phyloP scores from a whole-genome alignment of 2,888 invertebrate species.

The Oligia fasciuncula region DNA sequence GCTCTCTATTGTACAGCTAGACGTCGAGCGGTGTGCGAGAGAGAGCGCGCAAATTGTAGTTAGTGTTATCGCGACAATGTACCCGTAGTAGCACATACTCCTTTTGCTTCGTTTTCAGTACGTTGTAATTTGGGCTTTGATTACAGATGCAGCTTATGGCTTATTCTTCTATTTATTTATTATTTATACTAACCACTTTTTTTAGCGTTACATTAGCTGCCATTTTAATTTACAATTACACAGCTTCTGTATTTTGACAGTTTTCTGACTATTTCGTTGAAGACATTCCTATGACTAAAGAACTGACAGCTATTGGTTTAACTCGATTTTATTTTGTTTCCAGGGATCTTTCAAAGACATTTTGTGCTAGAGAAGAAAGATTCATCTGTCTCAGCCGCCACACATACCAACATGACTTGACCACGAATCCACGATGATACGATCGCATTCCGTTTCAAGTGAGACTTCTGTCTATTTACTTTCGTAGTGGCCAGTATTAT shows the following conservation, averaged over 20 bases:
- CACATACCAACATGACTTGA: background rate
- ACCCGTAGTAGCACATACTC: too few species aligned
- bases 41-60: too few species aligned
- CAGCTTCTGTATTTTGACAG: background rate
- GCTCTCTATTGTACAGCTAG: too few species aligned
- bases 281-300: background rate
- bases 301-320: background rate
- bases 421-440: background rate
- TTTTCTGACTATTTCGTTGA: background rate
- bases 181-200: too few species aligned
- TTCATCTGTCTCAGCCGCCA: background rate
- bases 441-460: background rate
- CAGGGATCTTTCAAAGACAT: background rate
- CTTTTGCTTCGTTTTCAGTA: background rate
- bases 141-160: background rate
- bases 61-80: too few species aligned
- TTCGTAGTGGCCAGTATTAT: conserved; percentile 2
- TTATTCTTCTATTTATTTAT: too few species aligned
- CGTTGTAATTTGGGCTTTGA: background rate
- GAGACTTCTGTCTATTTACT: conserved; percentile 1
- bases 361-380: background rate
- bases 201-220: too few species aligned
- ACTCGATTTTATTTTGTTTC: background rate
- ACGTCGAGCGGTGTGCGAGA: too few species aligned
- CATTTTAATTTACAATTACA: background rate